Evolutionary conservation across 2,888 invertebrate species (phyloP).

Genomic region (Oxystoma pomonae): DNA sequence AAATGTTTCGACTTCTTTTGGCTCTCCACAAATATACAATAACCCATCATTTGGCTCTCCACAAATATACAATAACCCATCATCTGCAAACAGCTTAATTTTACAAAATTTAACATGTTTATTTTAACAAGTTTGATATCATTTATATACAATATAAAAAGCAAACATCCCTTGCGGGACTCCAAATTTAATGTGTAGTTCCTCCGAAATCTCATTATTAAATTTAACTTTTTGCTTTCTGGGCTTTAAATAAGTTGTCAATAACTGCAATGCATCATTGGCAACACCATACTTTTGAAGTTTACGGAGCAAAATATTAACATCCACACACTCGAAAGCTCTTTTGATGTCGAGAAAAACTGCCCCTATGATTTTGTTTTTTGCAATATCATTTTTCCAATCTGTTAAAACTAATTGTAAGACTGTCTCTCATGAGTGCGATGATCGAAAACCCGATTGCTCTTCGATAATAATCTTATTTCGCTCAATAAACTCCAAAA

Average conservation of each 20-base stretch:
- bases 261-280: background rate
- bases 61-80: too few relatives aligned
- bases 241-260: background rate
- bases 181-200: too few relatives aligned
- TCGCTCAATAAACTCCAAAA: background rate
- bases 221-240: background rate
- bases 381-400: background rate
- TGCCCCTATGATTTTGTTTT: background rate
- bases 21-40: too few relatives aligned
- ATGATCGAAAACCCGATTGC: background rate
- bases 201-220: too few relatives aligned
- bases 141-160: too few relatives aligned
- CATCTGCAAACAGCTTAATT: too few relatives aligned
- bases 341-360: background rate
- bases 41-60: too few relatives aligned
- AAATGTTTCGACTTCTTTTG: too few relatives aligned
- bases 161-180: too few relatives aligned
- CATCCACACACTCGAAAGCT: background rate
- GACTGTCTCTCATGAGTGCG: background rate
- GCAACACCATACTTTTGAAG: background rate
- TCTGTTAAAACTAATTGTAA: background rate
- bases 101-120: too few relatives aligned
- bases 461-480: background rate
- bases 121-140: too few relatives aligned
- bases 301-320: background rate